Percentiles rank a stretch among this genome's conserved stretches.
These are phyloP conservation scores for Drosophila subpulchrella DNA, from an alignment of 1,140 invertebrate species.

Conservation along the genomic window DNA sequence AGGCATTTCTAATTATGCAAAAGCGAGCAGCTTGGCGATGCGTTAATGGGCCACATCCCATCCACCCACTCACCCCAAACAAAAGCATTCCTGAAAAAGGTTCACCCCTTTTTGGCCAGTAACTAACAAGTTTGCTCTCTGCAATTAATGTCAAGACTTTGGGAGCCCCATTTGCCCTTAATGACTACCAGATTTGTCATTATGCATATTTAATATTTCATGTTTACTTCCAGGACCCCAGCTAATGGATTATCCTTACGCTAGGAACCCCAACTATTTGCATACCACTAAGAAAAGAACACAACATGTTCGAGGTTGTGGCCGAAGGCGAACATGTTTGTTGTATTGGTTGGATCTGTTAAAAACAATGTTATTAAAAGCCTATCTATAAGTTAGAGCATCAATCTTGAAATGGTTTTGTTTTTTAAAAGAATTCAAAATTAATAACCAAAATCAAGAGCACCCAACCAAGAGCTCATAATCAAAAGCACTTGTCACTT, in stretches of 20 bases:
- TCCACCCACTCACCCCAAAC: neutral
- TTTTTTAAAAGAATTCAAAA: neutral
- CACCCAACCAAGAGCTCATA: neutral
- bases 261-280: slow-evolving; percentile 11
- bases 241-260: slow-evolving; percentile 9
- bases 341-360: neutral
- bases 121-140: slow-evolving; percentile 29
- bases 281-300: neutral
- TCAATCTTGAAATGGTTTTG: too few species aligned
- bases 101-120: neutral
- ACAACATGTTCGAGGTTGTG: slow-evolving; percentile 23
- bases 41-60: slow-evolving; percentile 39
- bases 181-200: slow-evolving; percentile 49
- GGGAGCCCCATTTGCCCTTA: slow-evolving; percentile 35
- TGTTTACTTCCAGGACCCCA: slow-evolving; percentile 15
- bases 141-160: slow-evolving; percentile 57
- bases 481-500: slow-evolving; percentile 32
- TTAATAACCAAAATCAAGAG: neutral
- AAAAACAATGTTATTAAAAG: neutral
- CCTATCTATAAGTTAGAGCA: too few species aligned
- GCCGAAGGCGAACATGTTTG: slow-evolving; percentile 12
- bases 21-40: slow-evolving; percentile 33
- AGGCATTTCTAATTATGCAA: slow-evolving; percentile 59
- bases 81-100: neutral
- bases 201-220: slow-evolving; percentile 53